Conservation (phyloP, 1,140 invertebrate genomes). For the Bombus confusus region DNA sequence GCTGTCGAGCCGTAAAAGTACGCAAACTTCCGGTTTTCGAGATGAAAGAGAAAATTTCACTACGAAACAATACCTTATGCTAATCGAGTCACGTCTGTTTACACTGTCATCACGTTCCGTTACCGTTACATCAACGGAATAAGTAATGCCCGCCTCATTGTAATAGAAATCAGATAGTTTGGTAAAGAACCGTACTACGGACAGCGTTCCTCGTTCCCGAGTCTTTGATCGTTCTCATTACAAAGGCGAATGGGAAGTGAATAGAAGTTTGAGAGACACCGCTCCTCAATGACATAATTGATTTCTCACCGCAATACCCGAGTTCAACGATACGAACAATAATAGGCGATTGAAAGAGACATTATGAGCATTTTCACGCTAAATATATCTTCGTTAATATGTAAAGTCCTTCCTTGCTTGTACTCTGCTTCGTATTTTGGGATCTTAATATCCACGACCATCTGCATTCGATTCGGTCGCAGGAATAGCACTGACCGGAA, state of each 20-base stretch:
- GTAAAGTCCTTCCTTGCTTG: too few relatives aligned
- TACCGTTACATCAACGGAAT: slow-evolving; percentile 67
- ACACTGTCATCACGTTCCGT: slow-evolving; percentile 68
- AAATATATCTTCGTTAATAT: not conserved
- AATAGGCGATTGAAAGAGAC: not conserved
- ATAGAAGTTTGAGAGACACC: not conserved
- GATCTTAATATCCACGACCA: not conserved
- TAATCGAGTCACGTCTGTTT: slow-evolving; percentile 70
- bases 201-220: not conserved
- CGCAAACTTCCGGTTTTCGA: not conserved
- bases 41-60: slow-evolving; percentile 36
- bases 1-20: not conserved
- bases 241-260: not conserved
- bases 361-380: too few relatives aligned
- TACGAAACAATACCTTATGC: slow-evolving; percentile 65
- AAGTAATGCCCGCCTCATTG: slow-evolving; percentile 54
- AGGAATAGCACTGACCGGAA: not conserved
- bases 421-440: not conserved
- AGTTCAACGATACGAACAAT: not conserved
- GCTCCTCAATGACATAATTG: not conserved
- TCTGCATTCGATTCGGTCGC: not conserved
- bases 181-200: slow-evolving; percentile 14
- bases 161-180: slow-evolving; percentile 62
- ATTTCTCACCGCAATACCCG: not conserved
- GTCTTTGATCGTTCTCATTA: slow-evolving; percentile 35